Base-by-base conservation (phyloP, 2,797 vertebrate species). In the Cygnus olor region DNA sequence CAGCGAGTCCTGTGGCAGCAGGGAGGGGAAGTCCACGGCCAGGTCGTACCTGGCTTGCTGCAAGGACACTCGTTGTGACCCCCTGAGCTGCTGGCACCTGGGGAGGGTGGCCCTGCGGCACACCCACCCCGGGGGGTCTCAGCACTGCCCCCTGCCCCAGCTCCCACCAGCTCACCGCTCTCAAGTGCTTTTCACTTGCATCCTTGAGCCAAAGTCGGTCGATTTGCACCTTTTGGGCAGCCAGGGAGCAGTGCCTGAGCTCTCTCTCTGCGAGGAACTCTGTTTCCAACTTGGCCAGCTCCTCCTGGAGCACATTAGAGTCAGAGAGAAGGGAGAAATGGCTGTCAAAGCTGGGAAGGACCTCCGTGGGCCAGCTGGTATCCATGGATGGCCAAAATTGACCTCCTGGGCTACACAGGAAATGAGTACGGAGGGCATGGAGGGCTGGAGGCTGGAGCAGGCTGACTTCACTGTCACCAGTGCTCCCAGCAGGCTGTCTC, bases 1-100 rank as follows among this genome's bases (percentile, higher is more conserved):
- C 18, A 8, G 1, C 1, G 2, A 0, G 0, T 93, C 92, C 0
- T 69, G 16, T 1, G 6, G 0, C 4, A 6, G 22, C 19, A 27
- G 13, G 27, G 8, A 18, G 0, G 11, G 12, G 10, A 68, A 36
- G 65, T 45, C 53, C 65, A 5, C 0, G 13, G 8, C 0, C 24
- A 54, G 10, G 8, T 77, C 6, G 0, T 27, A 20, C 42, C 32
- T 20, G 65, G 24, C 36, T n/a, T 69, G 56, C 85, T 80, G 74
- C 70, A 89, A 85, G 76, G 74, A 70, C 0, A 1, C 13, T 34
- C 57, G 14, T 22, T 0, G 11, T 91, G 80, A 94, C 17, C 6
- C 32, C 10, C 8, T 0, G 1, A 21, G 47, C 66, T 66, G 27
- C 27, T 73, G 66, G 34, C 22, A 58, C 10, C 18, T 12, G 19